Evolutionary conservation across 2,113 vertebrate species (phyloP), one percentile per base, ranked within the genome.

Genomic region (Brevimyrus niger): DNA sequence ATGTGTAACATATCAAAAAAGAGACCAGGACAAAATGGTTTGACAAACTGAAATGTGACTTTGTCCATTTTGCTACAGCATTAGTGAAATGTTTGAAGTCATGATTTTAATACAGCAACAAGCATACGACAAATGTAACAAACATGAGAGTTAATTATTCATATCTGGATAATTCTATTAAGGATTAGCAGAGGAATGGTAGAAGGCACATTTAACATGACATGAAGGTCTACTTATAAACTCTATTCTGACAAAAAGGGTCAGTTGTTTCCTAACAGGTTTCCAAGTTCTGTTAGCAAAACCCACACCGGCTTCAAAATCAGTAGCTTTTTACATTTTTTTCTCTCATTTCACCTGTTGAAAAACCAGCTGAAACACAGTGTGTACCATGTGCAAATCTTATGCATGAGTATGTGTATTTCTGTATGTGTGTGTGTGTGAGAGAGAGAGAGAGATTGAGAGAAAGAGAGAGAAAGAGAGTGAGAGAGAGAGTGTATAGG

Each of bases 121-220:
- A 31, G 53, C 21, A 73, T 38, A 82, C 1, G 13, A 51, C 4
- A 4, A 42, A 51, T 4, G 7, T 31, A 47, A 93, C 92, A 92
- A 93, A 92, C 91, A 94, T 92, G 93, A 92, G 94, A 94, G 91
- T 93, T 93, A 94, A 94, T 95, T 92, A 93, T 94, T 94, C 93
- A 93, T 94, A 93, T 93, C 93, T 92, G 93, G 93, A 93, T 93
- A 94, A 94, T 93, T 94, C 92, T 95, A 94, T 93, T 94, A 93
- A 94, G 94, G 93, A n/a, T 94, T 94, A 94, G 94, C 92, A 95
- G 94, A 95, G 94, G 93, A 95, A 95, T 93, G 94, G 94, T 95
- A 94, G 94, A 95, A 96, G 94, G 94, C 94, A 95, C 94, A 95
- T 93, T 94, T 95, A 84, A 94, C 93, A 96, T 95, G 93, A 92